Evolutionary conservation across 2,888 invertebrate species (phyloP), one percentile per base, ranked within the genome.

Genomic region (Anarsia innoxiella): DNA sequence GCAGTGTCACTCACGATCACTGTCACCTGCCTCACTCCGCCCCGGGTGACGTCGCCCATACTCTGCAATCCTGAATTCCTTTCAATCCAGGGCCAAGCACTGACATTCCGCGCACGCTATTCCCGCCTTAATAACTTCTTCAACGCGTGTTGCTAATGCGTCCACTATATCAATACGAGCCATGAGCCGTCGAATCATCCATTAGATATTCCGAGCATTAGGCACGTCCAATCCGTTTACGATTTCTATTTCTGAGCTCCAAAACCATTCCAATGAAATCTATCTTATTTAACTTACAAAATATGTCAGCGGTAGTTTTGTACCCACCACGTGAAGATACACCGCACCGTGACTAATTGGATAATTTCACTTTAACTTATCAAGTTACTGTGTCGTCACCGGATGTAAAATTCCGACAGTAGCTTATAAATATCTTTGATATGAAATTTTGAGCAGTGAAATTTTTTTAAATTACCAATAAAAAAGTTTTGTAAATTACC

Each of bases 121-220:
- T n/a, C n/a, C n/a, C n/a, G n/a, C n/a, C n/a, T n/a, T n/a, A n/a
- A n/a, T n/a, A n/a, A n/a, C n/a, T n/a, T n/a, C n/a, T n/a, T n/a
- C n/a, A n/a, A n/a, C n/a, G n/a, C n/a, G n/a, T n/a, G n/a, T n/a
- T n/a, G n/a, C n/a, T n/a, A n/a, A n/a, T n/a, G n/a, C n/a, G n/a
- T n/a, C n/a, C n/a, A n/a, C n/a, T n/a, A n/a, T n/a, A n/a, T n/a
- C n/a, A n/a, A n/a, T n/a, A n/a, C n/a, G n/a, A n/a, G n/a, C n/a
- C n/a, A n/a, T n/a, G n/a, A n/a, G 23, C 12, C 32, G 25, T 33
- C 25, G 33, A 56, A 56, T 62, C 55, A 59, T 52, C 43, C 43
- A 40, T 31, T 12, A 16, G 50, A 50, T 59, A 66, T 65, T 59
- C 61, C 43, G 41, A 47, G 53, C 43, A 36, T 42, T 39, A 45